Evolutionary conservation across 2,888 invertebrate genomes (phyloP), one percentile per base, ranked within the genome.

Genomic region (Caenorhabditis sp.): DNA sequence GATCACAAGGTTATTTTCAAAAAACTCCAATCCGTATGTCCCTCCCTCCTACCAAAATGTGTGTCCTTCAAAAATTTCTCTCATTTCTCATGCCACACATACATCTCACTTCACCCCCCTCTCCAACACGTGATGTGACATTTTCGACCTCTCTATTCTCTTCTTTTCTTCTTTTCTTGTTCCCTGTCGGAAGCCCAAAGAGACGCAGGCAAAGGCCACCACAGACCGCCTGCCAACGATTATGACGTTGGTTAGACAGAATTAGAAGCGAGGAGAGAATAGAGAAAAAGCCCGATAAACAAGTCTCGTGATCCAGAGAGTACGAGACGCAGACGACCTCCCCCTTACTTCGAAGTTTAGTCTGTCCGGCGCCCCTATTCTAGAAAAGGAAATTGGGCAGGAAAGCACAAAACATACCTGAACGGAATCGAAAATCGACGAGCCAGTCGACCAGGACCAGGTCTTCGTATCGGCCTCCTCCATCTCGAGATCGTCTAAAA

Each of bases 391-490:
- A 35, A 14, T 44, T 10, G 19, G 24, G 4, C 49, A 35, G 41
- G 38, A 73, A 26, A 59, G 31, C 26, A 44, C 54, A 79, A 80
- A 47, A 14, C 28, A 58, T 49, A 86, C 86, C 72, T 79, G 61
- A 58, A 82, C 68, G 56, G 77, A 82, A 79, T 86, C 84, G 79
- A 84, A 84, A 54, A 84, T 80, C 51, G 82, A 77, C 14, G 64
- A 22, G 19, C 73, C 82, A 54, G 58, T 59, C 7, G 70, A 73
- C 82, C 82, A 82, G 8, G 82, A 82, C 82, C 82, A 82, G 56
- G 82, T 82, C 49, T 82, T 82, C 35, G 82, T 82, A n/a, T 70
- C 69, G 41, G 69, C 61, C 31, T 73, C 73, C 24, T 70, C 64
- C 73, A 73, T 76, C 66, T 76, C 82, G 63, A 82, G 64, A 47